phyloP scores from a whole-genome alignment of 2,797 vertebrate genomes.

The Sebastes cheni region DNA sequence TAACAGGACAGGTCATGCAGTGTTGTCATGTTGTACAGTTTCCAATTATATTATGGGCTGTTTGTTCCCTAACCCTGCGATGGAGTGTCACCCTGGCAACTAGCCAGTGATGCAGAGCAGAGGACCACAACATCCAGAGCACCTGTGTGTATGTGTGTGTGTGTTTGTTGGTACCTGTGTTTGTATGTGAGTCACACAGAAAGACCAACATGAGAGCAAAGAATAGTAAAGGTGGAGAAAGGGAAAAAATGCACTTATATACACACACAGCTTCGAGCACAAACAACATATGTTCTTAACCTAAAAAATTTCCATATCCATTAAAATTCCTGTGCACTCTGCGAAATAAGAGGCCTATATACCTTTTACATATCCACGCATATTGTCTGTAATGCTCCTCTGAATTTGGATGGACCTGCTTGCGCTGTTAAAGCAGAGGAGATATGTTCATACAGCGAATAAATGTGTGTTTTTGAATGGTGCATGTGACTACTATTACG shows the following conservation, averaged over 20 bases:
- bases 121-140: slow-evolving; percentile 31
- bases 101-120: slow-evolving; percentile 53
- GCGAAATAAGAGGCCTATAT: background rate
- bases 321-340: slow-evolving; percentile 27
- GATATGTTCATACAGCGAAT: background rate
- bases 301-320: slow-evolving; percentile 27
- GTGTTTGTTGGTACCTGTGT: background rate
- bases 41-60: slow-evolving; percentile 67
- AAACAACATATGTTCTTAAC: slow-evolving; percentile 24
- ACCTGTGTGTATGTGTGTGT: slow-evolving; percentile 25
- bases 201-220: slow-evolving; percentile 9
- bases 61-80: slow-evolving; percentile 67
- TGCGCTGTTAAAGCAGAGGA: background rate
- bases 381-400: slow-evolving; percentile 20
- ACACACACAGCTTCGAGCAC: slow-evolving; percentile 12
- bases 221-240: slow-evolving; percentile 9
- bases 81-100: slow-evolving; percentile 71
- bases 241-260: background rate
- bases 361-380: background rate
- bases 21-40: slow-evolving; percentile 57
- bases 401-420: slow-evolving; percentile 14
- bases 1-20: slow-evolving; percentile 64
- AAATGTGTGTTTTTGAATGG: slow-evolving; percentile 10
- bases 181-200: slow-evolving; percentile 14
- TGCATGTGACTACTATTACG: slow-evolving; percentile 12